Percentiles rank a stretch among this genome's conserved stretches.
phyloP scores from a whole-genome alignment of 1,140 invertebrate genomes.

The Anagrus nilaparvatae region DNA sequence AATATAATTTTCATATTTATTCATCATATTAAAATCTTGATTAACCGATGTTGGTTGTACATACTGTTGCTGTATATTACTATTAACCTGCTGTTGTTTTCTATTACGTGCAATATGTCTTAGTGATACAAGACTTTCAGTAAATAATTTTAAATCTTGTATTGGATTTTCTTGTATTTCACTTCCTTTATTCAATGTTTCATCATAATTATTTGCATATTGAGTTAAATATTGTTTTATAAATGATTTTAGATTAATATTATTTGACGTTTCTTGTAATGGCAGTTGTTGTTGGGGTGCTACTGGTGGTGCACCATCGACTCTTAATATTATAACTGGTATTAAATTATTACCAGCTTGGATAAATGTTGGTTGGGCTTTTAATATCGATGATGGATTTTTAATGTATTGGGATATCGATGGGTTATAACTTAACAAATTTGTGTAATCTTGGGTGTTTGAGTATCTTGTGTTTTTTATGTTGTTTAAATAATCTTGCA shows the following conservation, averaged over 20 bases:
- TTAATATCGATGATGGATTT: slow-evolving; percentile 37
- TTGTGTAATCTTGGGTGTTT: slow-evolving; percentile 24
- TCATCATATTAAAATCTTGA: too few species aligned
- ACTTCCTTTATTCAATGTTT: neutral
- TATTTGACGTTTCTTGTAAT: slow-evolving; percentile 15
- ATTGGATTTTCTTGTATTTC: slow-evolving; percentile 19
- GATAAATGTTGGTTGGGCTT: slow-evolving; percentile 38
- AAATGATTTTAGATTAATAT: slow-evolving; percentile 36
- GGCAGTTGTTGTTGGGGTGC: slow-evolving; percentile 22
- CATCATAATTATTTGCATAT: slow-evolving; percentile 26
- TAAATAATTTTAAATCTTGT: slow-evolving; percentile 26
- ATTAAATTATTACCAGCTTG: slow-evolving; percentile 37
- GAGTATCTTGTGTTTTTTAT: slow-evolving; percentile 18
- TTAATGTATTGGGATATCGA: slow-evolving; percentile 40
- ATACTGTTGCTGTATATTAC: neutral
- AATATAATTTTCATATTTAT: neutral
- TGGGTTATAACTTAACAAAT: slow-evolving; percentile 36
- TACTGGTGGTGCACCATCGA: slow-evolving; percentile 34
- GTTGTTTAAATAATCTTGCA: slow-evolving; percentile 13
- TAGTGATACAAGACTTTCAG: slow-evolving; percentile 21
- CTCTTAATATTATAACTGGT: slow-evolving; percentile 37
- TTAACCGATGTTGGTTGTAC: too few species aligned
- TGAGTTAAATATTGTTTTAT: slow-evolving; percentile 36
- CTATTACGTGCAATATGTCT: slow-evolving; percentile 1
- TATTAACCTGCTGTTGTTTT: neutral